phyloP scores from a whole-genome alignment of 2,888 invertebrate genomes.

The Aphodius sticticus region DNA sequence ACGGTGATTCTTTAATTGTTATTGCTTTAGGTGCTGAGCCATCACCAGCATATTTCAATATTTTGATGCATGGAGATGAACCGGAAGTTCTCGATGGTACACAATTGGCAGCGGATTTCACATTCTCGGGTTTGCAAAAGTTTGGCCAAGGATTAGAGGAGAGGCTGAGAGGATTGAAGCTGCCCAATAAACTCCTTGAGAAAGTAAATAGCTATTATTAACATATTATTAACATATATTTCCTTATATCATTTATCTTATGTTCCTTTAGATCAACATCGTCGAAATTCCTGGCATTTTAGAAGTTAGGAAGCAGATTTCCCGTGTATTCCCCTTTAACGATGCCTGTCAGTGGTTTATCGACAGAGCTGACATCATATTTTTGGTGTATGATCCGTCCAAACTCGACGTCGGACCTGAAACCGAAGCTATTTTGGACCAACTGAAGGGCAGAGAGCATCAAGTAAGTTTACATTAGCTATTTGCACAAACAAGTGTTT shows the following conservation, averaged over 20 bases:
- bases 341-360: conserved; percentile 98
- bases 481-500: conserved; percentile 19
- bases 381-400: conserved; percentile 93
- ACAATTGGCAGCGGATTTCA: conserved; percentile 94
- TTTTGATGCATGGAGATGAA: conserved; percentile 87
- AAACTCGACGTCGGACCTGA: conserved; percentile 95
- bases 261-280: conserved; percentile 79
- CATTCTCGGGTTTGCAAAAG: conserved; percentile 92
- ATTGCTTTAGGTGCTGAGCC: conserved; percentile 83
- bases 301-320: conserved; percentile 92
- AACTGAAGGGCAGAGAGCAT: conserved; percentile 91
- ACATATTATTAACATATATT: conserved; percentile 8
- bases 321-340: conserved; percentile 92
- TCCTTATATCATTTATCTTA: conserved; percentile 19
- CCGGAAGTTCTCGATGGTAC: conserved; percentile 90
- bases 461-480: conserved; percentile 65
- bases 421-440: conserved; percentile 93
- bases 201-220: conserved; percentile 68
- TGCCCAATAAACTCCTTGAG: conserved; percentile 85
- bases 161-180: conserved; percentile 80
- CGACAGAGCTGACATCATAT: conserved; percentile 93
- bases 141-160: conserved; percentile 94
- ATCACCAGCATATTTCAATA: conserved; percentile 91
- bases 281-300: conserved; percentile 96
- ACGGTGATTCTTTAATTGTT: conserved; percentile 23